A percentile compares a stretch with the other conserved stretches of the same genome.
Evolutionary conservation across 1,140 invertebrate species (phyloP).

Genomic region (Halyomorpha halys): DNA sequence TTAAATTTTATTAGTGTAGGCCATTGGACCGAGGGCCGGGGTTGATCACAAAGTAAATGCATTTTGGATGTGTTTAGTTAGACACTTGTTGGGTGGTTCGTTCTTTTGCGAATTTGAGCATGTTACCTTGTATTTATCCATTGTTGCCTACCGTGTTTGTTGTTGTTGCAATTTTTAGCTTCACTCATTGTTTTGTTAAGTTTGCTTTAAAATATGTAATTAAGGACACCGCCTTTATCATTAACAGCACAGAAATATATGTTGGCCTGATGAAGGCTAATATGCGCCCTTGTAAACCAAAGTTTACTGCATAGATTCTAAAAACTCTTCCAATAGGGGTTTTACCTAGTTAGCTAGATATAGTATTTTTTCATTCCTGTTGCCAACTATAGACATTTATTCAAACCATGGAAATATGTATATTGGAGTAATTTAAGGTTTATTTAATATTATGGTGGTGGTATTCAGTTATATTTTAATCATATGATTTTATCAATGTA

Average conservation of each 20-base stretch:
- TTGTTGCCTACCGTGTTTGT: constrained; percentile 25
- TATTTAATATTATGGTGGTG: constrained; percentile 22
- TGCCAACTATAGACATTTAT: constrained; percentile 14
- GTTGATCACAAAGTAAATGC: constrained; percentile 11
- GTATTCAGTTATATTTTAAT: constrained; percentile 21
- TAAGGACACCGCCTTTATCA: constrained; percentile 24
- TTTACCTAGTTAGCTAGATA: constrained; percentile 15
- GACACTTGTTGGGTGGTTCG: constrained; percentile 37
- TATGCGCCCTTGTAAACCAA: constrained; percentile 13
- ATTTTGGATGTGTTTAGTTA: constrained; percentile 28
- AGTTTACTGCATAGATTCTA: not conserved
- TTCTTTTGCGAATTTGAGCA: constrained; percentile 40
- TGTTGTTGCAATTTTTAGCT: constrained; percentile 27
- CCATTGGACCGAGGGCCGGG: constrained; percentile 16
- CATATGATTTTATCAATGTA: constrained; percentile 19
- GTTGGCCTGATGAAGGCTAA: constrained; percentile 11
- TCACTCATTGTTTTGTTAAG: constrained; percentile 27
- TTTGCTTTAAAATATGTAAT: constrained; percentile 21
- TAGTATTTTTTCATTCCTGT: constrained; percentile 14
- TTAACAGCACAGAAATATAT: constrained; percentile 23
- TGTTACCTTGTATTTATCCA: constrained; percentile 31
- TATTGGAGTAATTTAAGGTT: constrained; percentile 11
- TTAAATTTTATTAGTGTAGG: not conserved
- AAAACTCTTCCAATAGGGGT: constrained; percentile 12
- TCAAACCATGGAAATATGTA: constrained; percentile 3